Evolutionary conservation across 1,140 invertebrate genomes (phyloP), one percentile per base, ranked within the genome.

Genomic region (Bicyclus anynana): DNA sequence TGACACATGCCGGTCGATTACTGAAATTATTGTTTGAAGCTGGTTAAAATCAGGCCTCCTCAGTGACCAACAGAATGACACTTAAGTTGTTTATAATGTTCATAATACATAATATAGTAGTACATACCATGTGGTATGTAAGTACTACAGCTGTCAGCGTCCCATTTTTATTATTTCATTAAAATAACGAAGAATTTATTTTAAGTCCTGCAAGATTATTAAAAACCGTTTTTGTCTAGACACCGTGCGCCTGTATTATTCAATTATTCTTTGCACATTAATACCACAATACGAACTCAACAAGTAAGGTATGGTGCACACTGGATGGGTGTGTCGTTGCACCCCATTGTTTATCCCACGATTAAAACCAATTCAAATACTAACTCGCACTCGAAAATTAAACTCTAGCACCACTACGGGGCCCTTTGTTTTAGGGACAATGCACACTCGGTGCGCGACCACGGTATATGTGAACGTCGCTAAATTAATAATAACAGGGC

Each of bases 381-480:
- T 87, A 87, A 85, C 82, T 81, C 82, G 74, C 82, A 80, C 82
- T 87, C 80, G 64, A 84, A 85, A 87, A 85, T 85, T 85, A 85
- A 87, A 74, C 82, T 85, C 65, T 74, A 85, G 80, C 83, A 75
- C 76, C 77, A 65, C 69, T 77, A 61, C 68, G 58, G 74, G 62
- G 65, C 62, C 73, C 72, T 82, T 85, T 85, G 82, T 84, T 87
- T 85, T 87, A 83, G 67, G 67, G 67, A 87, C 82, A 85, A 87
- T 85, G 72, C 77, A 68, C 72, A 75, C 78, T 81, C 65, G 62
- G 49, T 53, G 50, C 29, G 33, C 44, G 52, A 54, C 59, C 55
- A 49, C 72, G 59, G 65, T 69, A 72, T 69, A 75, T 74, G 60
- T 51, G 69, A 49, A 74, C 59, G 29, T 57, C 40, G 14, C 29